Base-by-base conservation (phyloP, 1,140 invertebrate species). In the Scaptomyza graminum region DNA sequence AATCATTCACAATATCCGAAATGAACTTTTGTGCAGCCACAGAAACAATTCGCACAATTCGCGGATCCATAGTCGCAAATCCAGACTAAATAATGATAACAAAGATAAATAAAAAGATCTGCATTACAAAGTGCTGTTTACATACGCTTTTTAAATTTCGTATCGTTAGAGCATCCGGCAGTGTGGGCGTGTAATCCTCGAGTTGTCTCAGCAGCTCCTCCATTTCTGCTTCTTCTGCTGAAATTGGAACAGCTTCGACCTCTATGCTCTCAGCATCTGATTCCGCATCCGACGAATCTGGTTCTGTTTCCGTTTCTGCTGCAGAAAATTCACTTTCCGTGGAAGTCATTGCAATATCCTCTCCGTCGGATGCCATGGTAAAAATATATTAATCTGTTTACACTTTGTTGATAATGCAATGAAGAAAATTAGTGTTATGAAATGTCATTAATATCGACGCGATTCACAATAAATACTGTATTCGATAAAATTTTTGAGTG, bases 21-120 rank as follows among this genome's bases (percentile, higher is more conserved):
- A 99, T 96, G 90, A 99, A 99, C 91, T 99, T 99, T 91, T 99
- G 98, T 15, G 98, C 96, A 4, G 98, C 97, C 43, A 99, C 92
- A 0, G 98, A 98, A 57, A 99, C 95, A 9, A 99, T 93, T 13
- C 98, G 93, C 7, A 94, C 92, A 82, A 98, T 95, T 87, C 98
- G 94, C 3, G 97, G 96, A 92, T 99, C 98, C 56, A 95, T 95
- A 2, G 96, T 94, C 76, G 97, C 96, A 92, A 99, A 98, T 5
- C 98, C 98, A 84, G 97, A 95, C 85, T 87, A 0, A 28, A 25
- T 12, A 5, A 18, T 5, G 39, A 0, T 28, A 3, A 25, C 4
- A 22, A 13, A 34, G 9, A 8, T 11, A 0, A 15, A 5, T 8
- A 1, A 8, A 1, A 1, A 6, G 1, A 8, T 8, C 0, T 5